phyloP scores from a whole-genome alignment of 1,140 invertebrate species.

The Nomia melanderi region DNA sequence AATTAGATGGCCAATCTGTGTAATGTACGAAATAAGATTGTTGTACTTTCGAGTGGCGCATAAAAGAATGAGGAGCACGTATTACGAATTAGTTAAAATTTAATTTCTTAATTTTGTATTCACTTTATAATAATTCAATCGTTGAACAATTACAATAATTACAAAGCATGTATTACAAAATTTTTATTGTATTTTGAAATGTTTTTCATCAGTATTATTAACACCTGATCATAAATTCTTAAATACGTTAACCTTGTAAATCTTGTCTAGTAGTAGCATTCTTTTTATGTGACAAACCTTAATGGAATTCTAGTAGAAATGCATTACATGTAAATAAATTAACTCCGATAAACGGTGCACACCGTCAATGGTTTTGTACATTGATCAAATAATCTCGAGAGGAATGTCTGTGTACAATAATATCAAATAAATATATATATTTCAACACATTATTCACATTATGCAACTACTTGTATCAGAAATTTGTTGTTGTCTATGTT shows the following conservation, averaged over 20 bases:
- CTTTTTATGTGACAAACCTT: not conserved
- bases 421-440: constrained; percentile 14
- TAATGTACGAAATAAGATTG: not conserved
- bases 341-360: constrained; percentile 3
- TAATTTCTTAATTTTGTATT: not conserved
- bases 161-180: not conserved
- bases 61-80: not conserved
- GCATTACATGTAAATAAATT: constrained; percentile 28
- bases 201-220: not conserved
- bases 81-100: not conserved
- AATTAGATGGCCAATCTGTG: not conserved
- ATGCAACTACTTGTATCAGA: not conserved
- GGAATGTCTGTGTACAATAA: constrained; percentile 43
- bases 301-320: not conserved
- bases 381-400: constrained; percentile 17
- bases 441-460: not conserved
- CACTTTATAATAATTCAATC: not conserved
- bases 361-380: constrained; percentile 37
- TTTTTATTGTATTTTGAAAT: constrained; percentile 16
- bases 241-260: not conserved
- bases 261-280: not conserved
- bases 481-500: not conserved
- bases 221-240: not conserved
- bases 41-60: not conserved
- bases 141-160: not conserved